Evolutionary conservation across 2,113 vertebrate species (phyloP).

Genomic region (Actenoides lindsayi): DNA sequence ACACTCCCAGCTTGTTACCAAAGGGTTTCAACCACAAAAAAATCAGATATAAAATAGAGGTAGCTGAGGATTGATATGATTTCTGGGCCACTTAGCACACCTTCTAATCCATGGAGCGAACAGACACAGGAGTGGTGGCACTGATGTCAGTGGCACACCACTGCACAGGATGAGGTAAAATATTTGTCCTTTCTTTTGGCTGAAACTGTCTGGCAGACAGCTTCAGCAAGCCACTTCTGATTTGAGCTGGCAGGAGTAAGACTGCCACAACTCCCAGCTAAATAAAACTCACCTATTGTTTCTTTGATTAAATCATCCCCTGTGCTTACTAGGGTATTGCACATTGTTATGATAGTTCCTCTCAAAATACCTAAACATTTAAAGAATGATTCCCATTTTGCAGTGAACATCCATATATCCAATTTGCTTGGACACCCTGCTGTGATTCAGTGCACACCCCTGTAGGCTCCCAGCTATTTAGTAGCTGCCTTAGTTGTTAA

Average conservation of each 20-base stretch:
- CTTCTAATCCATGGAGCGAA: not conserved
- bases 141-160: accelerated
- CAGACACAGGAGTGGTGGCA: not conserved
- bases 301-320: not conserved
- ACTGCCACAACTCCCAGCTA: not conserved
- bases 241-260: not conserved
- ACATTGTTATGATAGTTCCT: not conserved
- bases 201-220: not conserved
- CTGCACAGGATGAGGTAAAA: not conserved
- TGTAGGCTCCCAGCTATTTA: not conserved
- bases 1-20: not conserved
- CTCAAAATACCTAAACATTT: not conserved
- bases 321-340: not conserved
- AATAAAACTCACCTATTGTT: not conserved
- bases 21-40: not conserved
- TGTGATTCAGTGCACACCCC: not conserved
- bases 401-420: not conserved
- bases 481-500: not conserved
- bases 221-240: not conserved
- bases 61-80: not conserved
- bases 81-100: not conserved
- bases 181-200: not conserved
- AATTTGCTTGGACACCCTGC: not conserved
- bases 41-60: not conserved
- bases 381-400: not conserved